Evolutionary conservation across 2,888 invertebrate species (phyloP).

Genomic region (Sericinus montela): DNA sequence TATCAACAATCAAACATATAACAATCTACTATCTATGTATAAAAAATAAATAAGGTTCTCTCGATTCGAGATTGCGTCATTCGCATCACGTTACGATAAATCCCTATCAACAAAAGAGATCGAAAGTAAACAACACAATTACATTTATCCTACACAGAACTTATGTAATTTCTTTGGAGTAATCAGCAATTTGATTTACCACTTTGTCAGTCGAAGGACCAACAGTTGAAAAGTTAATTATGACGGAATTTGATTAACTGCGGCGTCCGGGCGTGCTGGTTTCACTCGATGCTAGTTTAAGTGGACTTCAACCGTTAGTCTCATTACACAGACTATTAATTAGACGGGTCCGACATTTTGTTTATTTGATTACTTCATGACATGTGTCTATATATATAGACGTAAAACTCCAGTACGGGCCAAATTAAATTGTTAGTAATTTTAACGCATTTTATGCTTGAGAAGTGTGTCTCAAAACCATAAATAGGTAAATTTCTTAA

Average conservation of each 20-base stretch:
- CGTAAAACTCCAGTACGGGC: too few relatives aligned
- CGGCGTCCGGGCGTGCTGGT: conserved; percentile 4
- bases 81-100: too few relatives aligned
- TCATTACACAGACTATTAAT: conserved; percentile 12
- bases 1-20: too few relatives aligned
- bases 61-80: too few relatives aligned
- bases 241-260: conserved; percentile 10
- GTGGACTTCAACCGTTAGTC: conserved; percentile 1
- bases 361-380: not conserved
- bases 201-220: conserved; percentile 13
- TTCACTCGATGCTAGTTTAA: conserved; percentile 10
- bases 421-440: too few relatives aligned
- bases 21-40: too few relatives aligned
- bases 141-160: conserved; percentile 7
- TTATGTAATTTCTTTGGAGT: conserved; percentile 1
- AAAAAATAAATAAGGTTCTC: too few relatives aligned
- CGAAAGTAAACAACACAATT: conserved; percentile 8
- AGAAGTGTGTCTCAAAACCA: too few relatives aligned
- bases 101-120: not conserved
- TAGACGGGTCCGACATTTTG: conserved; percentile 1
- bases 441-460: too few relatives aligned
- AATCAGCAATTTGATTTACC: conserved; percentile 16
- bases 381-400: too few relatives aligned
- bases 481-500: too few relatives aligned
- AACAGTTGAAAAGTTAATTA: conserved; percentile 17